These are phyloP conservation scores for Hoplostethus atlanticus DNA, from an alignment of 2,797 vertebrate species.

Conservation along the genomic window DNA sequence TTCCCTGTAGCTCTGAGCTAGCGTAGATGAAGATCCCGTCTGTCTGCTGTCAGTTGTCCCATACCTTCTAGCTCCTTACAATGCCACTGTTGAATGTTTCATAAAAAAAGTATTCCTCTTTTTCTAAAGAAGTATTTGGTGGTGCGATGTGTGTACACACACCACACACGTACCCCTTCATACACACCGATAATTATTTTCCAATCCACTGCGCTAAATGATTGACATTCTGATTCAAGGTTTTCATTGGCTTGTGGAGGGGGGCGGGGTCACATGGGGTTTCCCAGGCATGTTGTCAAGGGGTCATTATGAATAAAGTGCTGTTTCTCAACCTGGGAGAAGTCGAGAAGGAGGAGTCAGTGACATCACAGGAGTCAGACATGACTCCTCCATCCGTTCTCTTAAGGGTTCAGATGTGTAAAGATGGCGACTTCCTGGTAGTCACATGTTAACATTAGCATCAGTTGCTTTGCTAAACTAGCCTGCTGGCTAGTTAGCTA, in stretches of 20 bases:
- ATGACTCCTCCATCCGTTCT: conserved; percentile 4
- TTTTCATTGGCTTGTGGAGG: neutral
- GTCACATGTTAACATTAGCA: too few relatives aligned
- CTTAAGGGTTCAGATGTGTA: conserved; percentile 5
- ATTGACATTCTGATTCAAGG: neutral
- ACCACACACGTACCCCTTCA: neutral
- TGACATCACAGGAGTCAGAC: neutral
- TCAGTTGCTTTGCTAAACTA: too few relatives aligned
- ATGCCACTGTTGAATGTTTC: too few relatives aligned
- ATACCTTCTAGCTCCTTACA: too few relatives aligned
- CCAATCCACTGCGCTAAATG: neutral
- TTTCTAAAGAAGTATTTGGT: too few relatives aligned
- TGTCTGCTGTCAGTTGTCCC: too few relatives aligned
- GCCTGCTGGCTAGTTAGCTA: too few relatives aligned
- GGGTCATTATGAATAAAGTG: neutral
- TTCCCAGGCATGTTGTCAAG: conserved; percentile 30
- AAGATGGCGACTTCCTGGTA: conserved; percentile 24
- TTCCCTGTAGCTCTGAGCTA: too few relatives aligned
- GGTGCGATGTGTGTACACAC: neutral
- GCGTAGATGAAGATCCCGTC: conserved; percentile 8
- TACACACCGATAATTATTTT: neutral
- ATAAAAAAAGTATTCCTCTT: too few relatives aligned
- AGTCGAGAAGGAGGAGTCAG: conserved; percentile 1
- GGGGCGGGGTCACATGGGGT: neutral
- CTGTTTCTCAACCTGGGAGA: neutral